Percentiles rank a stretch among this genome's conserved stretches.
These are phyloP conservation scores for Furnarius figulus DNA, from an alignment of 2,113 vertebrate genomes.

Conservation along the genomic window DNA sequence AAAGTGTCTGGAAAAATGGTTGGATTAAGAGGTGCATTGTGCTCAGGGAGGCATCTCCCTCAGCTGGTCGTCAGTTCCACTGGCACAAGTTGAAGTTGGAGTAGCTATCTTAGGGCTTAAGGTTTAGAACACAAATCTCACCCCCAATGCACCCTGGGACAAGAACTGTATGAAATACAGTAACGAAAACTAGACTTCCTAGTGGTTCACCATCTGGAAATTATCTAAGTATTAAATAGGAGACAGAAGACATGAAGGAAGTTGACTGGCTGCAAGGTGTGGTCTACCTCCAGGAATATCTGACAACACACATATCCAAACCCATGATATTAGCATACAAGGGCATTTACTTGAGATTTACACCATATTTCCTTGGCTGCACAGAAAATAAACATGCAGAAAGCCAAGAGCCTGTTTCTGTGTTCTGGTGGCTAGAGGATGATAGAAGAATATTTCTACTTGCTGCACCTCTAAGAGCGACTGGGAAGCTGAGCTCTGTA, in stretches of 20 bases:
- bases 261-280: background rate
- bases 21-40: background rate
- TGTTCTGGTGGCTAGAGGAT: background rate
- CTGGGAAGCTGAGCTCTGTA: background rate
- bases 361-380: background rate
- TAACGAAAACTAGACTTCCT: background rate
- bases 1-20: background rate
- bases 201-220: constrained; percentile 6
- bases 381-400: background rate
- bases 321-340: background rate
- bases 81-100: background rate
- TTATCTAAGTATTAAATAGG: constrained; percentile 29
- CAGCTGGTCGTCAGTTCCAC: background rate
- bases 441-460: background rate
- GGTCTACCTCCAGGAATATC: background rate
- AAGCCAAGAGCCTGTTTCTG: background rate
- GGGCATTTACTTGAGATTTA: background rate
- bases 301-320: background rate
- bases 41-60: background rate
- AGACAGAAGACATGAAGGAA: background rate
- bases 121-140: background rate
- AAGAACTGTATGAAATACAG: background rate
- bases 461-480: background rate
- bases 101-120: background rate
- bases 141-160: background rate